These are phyloP conservation scores for Frankliniella fusca DNA, from an alignment of 2,888 invertebrate genomes.

Conservation along the genomic window DNA sequence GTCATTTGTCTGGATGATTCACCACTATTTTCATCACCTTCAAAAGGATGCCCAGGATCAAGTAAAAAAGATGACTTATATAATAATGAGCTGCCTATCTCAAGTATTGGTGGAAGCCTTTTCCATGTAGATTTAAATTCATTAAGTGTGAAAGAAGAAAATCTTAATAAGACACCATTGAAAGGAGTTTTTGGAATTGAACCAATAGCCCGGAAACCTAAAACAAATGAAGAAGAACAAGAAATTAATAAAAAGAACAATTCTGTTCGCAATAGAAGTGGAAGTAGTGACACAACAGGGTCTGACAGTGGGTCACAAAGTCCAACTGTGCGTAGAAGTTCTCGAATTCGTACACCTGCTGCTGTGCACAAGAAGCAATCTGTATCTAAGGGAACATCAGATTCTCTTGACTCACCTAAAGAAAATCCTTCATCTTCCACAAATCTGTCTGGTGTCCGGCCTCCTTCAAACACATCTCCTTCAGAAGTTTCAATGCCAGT, in stretches of 20 bases:
- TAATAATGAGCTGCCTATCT: neutral
- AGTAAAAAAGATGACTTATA: slow-evolving; percentile 1
- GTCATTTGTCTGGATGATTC: neutral
- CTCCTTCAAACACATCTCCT: slow-evolving; percentile 42
- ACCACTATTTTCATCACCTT: neutral
- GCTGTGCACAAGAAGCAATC: slow-evolving; percentile 49
- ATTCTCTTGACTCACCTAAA: slow-evolving; percentile 15
- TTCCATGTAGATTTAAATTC: neutral
- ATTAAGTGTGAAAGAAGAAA: neutral
- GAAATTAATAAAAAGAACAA: slow-evolving; percentile 41
- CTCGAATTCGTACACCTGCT: slow-evolving; percentile 50
- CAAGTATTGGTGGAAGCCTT: neutral
- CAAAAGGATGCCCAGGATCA: neutral
- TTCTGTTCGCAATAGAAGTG: slow-evolving; percentile 46
- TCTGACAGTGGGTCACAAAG: slow-evolving; percentile 48
- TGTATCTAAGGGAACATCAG: neutral
- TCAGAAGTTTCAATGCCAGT: slow-evolving; percentile 58
- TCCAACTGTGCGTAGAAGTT: slow-evolving; percentile 43
- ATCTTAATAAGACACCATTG: slow-evolving; percentile 33
- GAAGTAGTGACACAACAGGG: slow-evolving; percentile 47
- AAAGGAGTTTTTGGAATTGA: slow-evolving; percentile 35
- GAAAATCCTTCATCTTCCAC: slow-evolving; percentile 9
- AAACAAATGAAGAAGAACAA: neutral
- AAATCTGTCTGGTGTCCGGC: neutral
- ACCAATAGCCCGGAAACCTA: neutral